These are phyloP conservation scores for Hypselothyrea guttata DNA, from an alignment of 2,888 invertebrate genomes.

Conservation along the genomic window DNA sequence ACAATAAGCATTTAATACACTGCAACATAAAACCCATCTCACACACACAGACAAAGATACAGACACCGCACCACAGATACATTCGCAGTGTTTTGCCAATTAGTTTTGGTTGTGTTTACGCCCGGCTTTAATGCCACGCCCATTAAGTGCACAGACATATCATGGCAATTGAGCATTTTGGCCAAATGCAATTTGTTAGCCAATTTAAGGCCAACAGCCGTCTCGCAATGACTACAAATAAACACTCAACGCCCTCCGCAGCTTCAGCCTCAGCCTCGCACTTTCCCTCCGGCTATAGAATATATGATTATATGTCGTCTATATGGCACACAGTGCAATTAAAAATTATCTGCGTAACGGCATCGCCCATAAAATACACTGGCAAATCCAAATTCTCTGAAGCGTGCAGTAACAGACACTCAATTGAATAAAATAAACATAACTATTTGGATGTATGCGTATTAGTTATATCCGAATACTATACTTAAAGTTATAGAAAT, in stretches of 20 bases:
- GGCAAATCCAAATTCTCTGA: slow-evolving; percentile 18
- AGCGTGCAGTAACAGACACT: neutral
- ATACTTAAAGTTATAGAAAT: too few relatives aligned
- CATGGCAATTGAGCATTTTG: slow-evolving; percentile 44
- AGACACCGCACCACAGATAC: neutral
- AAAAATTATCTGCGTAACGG: slow-evolving; percentile 64
- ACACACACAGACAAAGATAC: slow-evolving; percentile 3
- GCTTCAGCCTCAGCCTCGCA: neutral
- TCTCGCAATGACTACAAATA: slow-evolving; percentile 19
- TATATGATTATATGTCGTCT: slow-evolving; percentile 18
- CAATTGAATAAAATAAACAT: neutral
- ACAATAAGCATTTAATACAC: slow-evolving; percentile 78
- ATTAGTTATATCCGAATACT: too few relatives aligned
- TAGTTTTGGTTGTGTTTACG: slow-evolving; percentile 56
- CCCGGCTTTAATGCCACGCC: slow-evolving; percentile 63
- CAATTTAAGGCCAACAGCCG: slow-evolving; percentile 66
- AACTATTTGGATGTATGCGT: neutral
- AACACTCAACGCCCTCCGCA: slow-evolving; percentile 24
- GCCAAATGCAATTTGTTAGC: slow-evolving; percentile 64
- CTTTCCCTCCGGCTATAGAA: slow-evolving; percentile 9
- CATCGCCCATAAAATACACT: slow-evolving; percentile 62
- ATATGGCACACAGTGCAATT: slow-evolving; percentile 45
- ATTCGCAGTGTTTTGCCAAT: slow-evolving; percentile 42
- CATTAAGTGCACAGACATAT: slow-evolving; percentile 54
- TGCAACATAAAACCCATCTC: slow-evolving; percentile 28